Conservation (phyloP, 2,113 vertebrate species). For the Proteles cristata region DNA sequence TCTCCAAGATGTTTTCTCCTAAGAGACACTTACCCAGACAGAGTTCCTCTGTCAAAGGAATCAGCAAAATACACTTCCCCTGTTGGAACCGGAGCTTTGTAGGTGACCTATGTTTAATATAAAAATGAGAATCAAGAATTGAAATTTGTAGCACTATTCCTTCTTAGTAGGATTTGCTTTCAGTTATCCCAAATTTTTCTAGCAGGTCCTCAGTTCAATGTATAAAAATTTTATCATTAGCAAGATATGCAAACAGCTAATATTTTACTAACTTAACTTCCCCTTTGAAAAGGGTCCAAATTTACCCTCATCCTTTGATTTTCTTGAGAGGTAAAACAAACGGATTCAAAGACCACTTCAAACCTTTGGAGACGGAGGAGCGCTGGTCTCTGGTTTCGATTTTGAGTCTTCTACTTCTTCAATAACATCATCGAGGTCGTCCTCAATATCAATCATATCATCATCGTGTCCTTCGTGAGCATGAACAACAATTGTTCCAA, state of each 20-base stretch:
- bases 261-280: slow-evolving; percentile 43
- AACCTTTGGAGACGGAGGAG: slow-evolving; percentile 92
- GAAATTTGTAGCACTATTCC: not conserved
- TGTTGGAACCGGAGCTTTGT: slow-evolving; percentile 94
- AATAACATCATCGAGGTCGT: slow-evolving; percentile 90
- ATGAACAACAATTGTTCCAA: slow-evolving; percentile 82
- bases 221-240: not conserved
- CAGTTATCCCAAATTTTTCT: not conserved
- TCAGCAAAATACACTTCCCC: slow-evolving; percentile 96
- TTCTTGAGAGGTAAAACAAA: not conserved
- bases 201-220: not conserved
- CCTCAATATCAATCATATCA: slow-evolving; percentile 87
- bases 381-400: slow-evolving; percentile 84
- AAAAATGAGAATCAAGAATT: not conserved
- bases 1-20: not conserved
- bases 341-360: slow-evolving; percentile 60
- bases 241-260: slow-evolving; percentile 1
- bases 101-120: slow-evolving; percentile 91
- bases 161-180: slow-evolving; percentile 15
- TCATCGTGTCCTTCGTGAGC: slow-evolving; percentile 87
- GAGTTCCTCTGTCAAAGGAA: slow-evolving; percentile 95
- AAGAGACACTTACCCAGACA: slow-evolving; percentile 91
- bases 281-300: slow-evolving; percentile 11
- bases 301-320: not conserved
- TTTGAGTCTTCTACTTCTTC: slow-evolving; percentile 86